Evolutionary conservation across 23 tunicate species (phyloP), one percentile per base, ranked within the genome.

Genomic region (Styela plicata): DNA sequence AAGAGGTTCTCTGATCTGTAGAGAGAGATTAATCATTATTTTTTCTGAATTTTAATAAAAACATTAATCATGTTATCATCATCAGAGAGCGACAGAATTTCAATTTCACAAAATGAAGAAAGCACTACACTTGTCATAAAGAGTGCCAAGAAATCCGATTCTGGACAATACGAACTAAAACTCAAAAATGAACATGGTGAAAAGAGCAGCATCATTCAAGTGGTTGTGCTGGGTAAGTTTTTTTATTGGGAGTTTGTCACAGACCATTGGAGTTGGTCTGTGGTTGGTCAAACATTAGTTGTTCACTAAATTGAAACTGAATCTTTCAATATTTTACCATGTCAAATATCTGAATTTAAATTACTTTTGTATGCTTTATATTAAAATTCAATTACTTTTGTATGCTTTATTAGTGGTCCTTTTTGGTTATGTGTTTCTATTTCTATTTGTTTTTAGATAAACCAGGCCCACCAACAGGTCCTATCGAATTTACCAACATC

Each of bases 381-480:
- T n/a, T n/a, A n/a, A n/a, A n/a, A n/a, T n/a, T n/a, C n/a, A n/a
- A n/a, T n/a, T n/a, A n/a, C n/a, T n/a, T n/a, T n/a, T n/a, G n/a
- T n/a, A n/a, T n/a, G n/a, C n/a, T n/a, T n/a, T n/a, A n/a, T n/a
- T n/a, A n/a, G n/a, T n/a, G n/a, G n/a, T n/a, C n/a, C n/a, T n/a
- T n/a, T n/a, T n/a, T n/a, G n/a, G n/a, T n/a, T n/a, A n/a, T n/a
- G n/a, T n/a, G n/a, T 5, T 27, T 17, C 10, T 27, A 7, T 66
- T 24, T 24, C 17, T 18, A 7, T 18, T 29, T 31, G 16, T 22
- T 27, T 74, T 3, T 36, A 66, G 91, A 87, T 83, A 74, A 69
- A 33, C 91, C 91, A 2, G 91, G 91, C 31, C 84, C 91, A 33
- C 82, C 86, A 31, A 0, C 63, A 32, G 88, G 88, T 17, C 87